Percentiles rank a stretch among this genome's conserved stretches.
phyloP scores from a whole-genome alignment of 2,113 vertebrate genomes.

The Silurus glanis region DNA sequence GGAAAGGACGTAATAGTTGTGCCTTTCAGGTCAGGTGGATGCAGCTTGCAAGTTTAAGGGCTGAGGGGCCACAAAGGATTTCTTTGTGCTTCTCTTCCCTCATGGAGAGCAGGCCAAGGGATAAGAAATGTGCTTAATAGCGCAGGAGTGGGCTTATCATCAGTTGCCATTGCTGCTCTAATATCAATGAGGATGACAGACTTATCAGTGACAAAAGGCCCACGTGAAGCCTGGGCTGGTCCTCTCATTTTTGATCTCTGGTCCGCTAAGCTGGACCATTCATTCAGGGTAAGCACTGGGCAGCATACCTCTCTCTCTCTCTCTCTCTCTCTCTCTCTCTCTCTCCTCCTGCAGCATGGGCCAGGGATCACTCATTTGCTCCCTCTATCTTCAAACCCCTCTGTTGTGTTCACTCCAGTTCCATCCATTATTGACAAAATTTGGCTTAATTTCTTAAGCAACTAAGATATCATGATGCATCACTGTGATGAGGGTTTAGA shows the following conservation, averaged over 20 bases:
- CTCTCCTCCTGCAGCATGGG: conserved; percentile 59
- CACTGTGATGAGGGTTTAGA: conserved; percentile 56
- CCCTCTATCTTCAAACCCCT: conserved; percentile 49
- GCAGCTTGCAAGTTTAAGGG: conserved; percentile 67
- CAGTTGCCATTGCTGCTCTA: conserved; percentile 87
- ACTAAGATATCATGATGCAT: conserved; percentile 71
- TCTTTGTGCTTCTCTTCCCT: conserved; percentile 80
- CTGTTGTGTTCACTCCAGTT: conserved; percentile 69
- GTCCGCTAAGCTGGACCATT: conserved; percentile 80
- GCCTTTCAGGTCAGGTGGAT: conserved; percentile 87
- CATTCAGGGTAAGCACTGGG: conserved; percentile 80
- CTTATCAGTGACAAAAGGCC: conserved; percentile 88
- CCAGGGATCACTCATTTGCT: conserved; percentile 78
- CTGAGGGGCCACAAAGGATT: conserved; percentile 63
- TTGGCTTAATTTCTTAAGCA: conserved; percentile 78
- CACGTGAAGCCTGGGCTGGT: conserved; percentile 76
- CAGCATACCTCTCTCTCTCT: conserved; percentile 73
- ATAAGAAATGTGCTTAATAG: conserved; percentile 93
- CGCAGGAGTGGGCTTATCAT: conserved; percentile 88
- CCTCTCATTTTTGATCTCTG: conserved; percentile 84
- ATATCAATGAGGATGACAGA: conserved; percentile 92
- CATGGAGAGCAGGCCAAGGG: conserved; percentile 76
- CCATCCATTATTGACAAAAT: conserved; percentile 75
- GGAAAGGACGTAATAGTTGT: conserved; percentile 81
- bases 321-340: conserved; percentile 55